Percentiles rank a stretch among this genome's conserved stretches.
Conservation (phyloP, 2,797 vertebrate species). For the Pseudotriccus pelzelni region DNA sequence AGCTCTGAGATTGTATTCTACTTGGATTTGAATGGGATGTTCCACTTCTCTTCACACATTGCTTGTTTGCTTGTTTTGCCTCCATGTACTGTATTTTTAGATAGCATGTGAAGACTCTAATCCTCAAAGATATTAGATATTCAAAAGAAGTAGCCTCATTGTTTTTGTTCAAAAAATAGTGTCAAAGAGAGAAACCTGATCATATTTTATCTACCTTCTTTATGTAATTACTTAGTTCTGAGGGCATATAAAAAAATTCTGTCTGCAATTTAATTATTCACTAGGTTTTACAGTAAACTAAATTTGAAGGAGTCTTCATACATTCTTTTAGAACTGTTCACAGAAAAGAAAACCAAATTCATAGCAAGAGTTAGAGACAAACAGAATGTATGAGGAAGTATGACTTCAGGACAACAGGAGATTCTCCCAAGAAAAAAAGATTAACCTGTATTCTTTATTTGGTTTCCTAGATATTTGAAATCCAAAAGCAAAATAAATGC, state of each 20-base stretch:
- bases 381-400: background rate
- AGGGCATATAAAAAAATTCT: background rate
- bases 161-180: background rate
- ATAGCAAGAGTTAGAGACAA: background rate
- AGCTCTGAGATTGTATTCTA: background rate
- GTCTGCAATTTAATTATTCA: background rate
- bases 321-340: background rate
- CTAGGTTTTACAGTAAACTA: background rate
- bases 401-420: background rate
- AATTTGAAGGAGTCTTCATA: background rate
- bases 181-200: background rate
- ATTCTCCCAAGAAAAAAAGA: background rate
- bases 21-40: background rate
- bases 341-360: background rate
- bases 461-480: background rate
- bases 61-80: background rate
- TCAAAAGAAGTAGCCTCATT: background rate
- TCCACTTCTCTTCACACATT: background rate
- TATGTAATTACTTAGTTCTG: background rate
- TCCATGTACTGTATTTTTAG: background rate
- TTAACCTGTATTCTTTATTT: background rate
- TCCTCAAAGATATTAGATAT: background rate
- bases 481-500: background rate
- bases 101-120: background rate
- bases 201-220: background rate